Evolutionary conservation across 2,797 vertebrate genomes (phyloP), one percentile per base, ranked within the genome.

Genomic region (Gymnothorax javanicus): DNA sequence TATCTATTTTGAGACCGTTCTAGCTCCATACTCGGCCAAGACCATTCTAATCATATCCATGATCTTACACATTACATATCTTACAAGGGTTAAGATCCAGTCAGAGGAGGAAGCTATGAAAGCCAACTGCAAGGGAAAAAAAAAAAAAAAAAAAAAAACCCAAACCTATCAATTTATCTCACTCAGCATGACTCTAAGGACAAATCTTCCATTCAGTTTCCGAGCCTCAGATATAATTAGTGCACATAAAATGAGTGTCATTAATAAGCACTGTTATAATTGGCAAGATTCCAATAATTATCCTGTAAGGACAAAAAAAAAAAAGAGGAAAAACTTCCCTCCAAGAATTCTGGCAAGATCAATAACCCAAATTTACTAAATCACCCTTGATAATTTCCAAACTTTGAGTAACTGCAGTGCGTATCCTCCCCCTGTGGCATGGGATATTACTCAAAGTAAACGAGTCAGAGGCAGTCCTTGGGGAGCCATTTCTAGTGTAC

Each of bases 401-500:
- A 79, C 75, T 79, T 79, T 79, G 50, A 58, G n/a, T 7, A 59
- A 83, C 56, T 59, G 23, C 56, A 27, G 4, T 60, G 54, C n/a
- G 9, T 58, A 13, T 59, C 82, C 27, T 25, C 82, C 82, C 82
- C 79, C 23, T n/a, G 79, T 58, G 20, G 52, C 52, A 11, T 83
- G 54, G 58, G 82, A 27, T 83, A 83, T 83, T 83, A 83, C 58
- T 58, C 82, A 57, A 13, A 58, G 56, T 15, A 83, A 83, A 83
- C 82, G 58, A 57, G 58, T 60, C 82, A 13, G 54, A 60, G n/a
- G 27, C 2, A 1, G 56, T 83, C 82, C 58, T 83, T n/a, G 4
- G 82, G 82, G 82, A 83, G 13, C 56, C 50, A 25, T 79, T 58
- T 59, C 82, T n/a, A 57, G 56, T 59, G 82, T 60, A 59, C 82